Conservation (phyloP, 1,140 invertebrate genomes). For the Thaumetopoea pityocampa region DNA sequence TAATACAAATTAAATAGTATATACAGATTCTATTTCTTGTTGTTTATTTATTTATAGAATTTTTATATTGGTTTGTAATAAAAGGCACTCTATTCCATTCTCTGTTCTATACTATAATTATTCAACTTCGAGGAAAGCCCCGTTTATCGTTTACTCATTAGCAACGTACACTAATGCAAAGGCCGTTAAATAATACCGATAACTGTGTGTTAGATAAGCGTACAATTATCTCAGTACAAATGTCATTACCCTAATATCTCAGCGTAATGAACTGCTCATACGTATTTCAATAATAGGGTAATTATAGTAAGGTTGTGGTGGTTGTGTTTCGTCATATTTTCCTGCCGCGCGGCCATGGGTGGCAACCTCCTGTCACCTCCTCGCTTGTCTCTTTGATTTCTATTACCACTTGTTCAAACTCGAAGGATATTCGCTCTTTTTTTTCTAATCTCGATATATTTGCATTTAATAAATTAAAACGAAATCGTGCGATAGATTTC, state of each 20-base stretch:
- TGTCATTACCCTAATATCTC: slow-evolving; percentile 8
- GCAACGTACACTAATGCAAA: too few relatives aligned
- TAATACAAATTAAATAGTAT: too few relatives aligned
- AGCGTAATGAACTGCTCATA: slow-evolving; percentile 12
- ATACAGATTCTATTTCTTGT: too few relatives aligned
- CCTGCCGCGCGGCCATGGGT: slow-evolving; percentile 20
- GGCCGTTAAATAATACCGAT: too few relatives aligned
- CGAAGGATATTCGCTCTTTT: slow-evolving; percentile 22
- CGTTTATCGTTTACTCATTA: too few relatives aligned
- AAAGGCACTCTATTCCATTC: too few relatives aligned
- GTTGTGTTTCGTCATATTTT: slow-evolving; percentile 54
- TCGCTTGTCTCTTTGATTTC: slow-evolving; percentile 26
- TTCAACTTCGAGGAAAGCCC: too few relatives aligned
- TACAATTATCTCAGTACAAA: slow-evolving; percentile 4
- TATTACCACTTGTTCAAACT: slow-evolving; percentile 31
- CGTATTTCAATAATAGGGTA: slow-evolving; percentile 51
- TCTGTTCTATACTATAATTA: too few relatives aligned
- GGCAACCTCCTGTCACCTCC: slow-evolving; percentile 27
- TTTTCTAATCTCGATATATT: slow-evolving; percentile 15
- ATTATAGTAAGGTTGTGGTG: slow-evolving; percentile 65
- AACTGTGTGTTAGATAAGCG: too few relatives aligned
- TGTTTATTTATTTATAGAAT: too few relatives aligned
- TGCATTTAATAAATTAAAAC: not conserved
- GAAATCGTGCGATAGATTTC: too few relatives aligned
- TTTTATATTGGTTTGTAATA: too few relatives aligned